These are phyloP conservation scores for Rhipidura dahli DNA, from an alignment of 2,113 vertebrate species.

Conservation along the genomic window DNA sequence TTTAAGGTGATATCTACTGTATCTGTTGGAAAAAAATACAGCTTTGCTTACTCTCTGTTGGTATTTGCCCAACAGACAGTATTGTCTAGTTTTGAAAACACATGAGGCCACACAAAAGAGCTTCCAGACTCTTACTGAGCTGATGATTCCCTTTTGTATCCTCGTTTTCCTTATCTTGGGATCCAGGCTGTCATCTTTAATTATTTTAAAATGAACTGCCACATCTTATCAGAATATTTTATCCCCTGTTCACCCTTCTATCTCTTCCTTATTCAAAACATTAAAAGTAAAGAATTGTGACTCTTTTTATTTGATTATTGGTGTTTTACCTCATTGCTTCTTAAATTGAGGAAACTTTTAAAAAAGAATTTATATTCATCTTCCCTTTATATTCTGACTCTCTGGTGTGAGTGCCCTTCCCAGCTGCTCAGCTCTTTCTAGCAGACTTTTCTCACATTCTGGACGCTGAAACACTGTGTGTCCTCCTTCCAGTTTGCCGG, in stretches of 20 bases:
- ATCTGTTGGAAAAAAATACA: background rate
- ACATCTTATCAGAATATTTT: background rate
- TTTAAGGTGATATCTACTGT: background rate
- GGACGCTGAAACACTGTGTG: fast-evolving
- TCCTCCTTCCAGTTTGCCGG: background rate
- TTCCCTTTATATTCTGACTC: background rate
- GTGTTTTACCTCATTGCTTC: background rate
- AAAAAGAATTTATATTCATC: background rate
- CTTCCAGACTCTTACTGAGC: background rate
- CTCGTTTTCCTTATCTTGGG: background rate
- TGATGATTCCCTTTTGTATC: background rate
- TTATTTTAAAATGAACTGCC: background rate
- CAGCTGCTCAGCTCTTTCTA: background rate
- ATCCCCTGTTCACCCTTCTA: background rate
- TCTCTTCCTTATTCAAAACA: background rate
- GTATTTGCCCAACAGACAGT: background rate
- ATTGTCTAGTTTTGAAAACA: constrained; percentile 14
- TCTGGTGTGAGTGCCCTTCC: background rate
- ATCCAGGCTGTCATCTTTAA: constrained; percentile 7
- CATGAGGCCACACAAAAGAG: background rate
- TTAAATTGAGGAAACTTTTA: background rate
- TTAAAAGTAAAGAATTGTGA: background rate
- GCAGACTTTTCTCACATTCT: background rate
- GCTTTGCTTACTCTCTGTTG: background rate
- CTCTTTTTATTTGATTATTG: background rate